Evolutionary conservation across 2,888 invertebrate species (phyloP).

Genomic region (Rhyacophila evoluta): DNA sequence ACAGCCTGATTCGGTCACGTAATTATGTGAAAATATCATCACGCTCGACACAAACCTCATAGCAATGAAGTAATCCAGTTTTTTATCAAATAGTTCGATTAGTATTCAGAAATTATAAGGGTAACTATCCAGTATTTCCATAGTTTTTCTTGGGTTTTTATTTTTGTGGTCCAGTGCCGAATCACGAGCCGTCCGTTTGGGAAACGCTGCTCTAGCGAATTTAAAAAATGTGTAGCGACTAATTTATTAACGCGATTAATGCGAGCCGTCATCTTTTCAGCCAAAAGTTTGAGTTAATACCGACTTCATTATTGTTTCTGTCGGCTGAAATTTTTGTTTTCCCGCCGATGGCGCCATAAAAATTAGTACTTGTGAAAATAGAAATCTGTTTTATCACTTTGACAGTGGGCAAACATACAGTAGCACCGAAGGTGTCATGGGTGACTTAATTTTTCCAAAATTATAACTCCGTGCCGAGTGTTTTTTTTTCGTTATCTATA

Average conservation of each 20-base stretch:
- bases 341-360: not conserved
- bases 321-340: not conserved
- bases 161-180: too few relatives aligned
- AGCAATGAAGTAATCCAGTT: too few relatives aligned
- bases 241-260: not conserved
- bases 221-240: not conserved
- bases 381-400: not conserved
- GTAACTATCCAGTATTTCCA: too few relatives aligned
- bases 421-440: not conserved
- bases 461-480: not conserved
- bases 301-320: not conserved
- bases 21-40: too few relatives aligned
- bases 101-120: too few relatives aligned
- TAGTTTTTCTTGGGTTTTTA: too few relatives aligned
- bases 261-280: not conserved
- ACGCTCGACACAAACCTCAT: too few relatives aligned
- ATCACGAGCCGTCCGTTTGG: too few relatives aligned
- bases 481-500: not conserved
- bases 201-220: not conserved
- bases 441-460: not conserved
- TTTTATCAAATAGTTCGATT: too few relatives aligned
- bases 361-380: not conserved
- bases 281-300: constrained; percentile 22
- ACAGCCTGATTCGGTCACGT: too few relatives aligned
- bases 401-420: not conserved